Conservation (phyloP, 2,113 vertebrate species). For the Aspidoscelis tigris region DNA sequence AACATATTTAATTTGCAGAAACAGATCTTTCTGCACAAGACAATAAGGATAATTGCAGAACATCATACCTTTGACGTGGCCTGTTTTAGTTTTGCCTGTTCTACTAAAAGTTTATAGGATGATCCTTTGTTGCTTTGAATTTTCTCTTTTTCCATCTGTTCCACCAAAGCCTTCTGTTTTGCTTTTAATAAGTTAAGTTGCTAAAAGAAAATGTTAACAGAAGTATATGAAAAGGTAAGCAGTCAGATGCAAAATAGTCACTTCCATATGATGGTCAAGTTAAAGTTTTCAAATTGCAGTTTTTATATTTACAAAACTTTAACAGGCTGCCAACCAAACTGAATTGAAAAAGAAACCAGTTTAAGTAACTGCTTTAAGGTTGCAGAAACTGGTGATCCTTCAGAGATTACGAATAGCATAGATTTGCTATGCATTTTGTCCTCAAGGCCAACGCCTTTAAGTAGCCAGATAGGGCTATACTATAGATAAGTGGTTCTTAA, state of each 20-base stretch:
- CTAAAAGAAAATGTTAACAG: slow-evolving; percentile 88
- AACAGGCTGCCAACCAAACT: slow-evolving; percentile 17
- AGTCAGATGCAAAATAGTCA: slow-evolving; percentile 71
- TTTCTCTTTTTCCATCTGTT: slow-evolving; percentile 99
- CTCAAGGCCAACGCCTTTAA: neutral
- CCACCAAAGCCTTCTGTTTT: slow-evolving; percentile 99
- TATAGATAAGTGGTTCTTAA: slow-evolving; percentile 7
- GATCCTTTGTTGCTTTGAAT: slow-evolving; percentile 99
- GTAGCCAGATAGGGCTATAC: neutral
- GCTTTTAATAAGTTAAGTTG: slow-evolving; percentile 99
- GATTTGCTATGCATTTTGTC: neutral
- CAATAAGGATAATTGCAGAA: slow-evolving; percentile 66
- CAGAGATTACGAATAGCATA: neutral
- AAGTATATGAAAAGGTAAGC: slow-evolving; percentile 71
- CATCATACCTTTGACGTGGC: slow-evolving; percentile 96
- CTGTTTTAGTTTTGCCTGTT: slow-evolving; percentile 99
- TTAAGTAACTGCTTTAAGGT: slow-evolving; percentile 34
- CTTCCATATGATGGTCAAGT: slow-evolving; percentile 57
- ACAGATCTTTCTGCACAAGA: slow-evolving; percentile 60
- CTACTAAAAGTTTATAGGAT: slow-evolving; percentile 98
- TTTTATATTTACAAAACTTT: slow-evolving; percentile 10
- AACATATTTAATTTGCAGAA: slow-evolving; percentile 64
- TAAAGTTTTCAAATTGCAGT: slow-evolving; percentile 43
- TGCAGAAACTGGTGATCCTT: slow-evolving; percentile 15
- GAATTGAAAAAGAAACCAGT: slow-evolving; percentile 9